phyloP scores from a whole-genome alignment of 2,888 invertebrate genomes.

The Tupiocoris notatus region DNA sequence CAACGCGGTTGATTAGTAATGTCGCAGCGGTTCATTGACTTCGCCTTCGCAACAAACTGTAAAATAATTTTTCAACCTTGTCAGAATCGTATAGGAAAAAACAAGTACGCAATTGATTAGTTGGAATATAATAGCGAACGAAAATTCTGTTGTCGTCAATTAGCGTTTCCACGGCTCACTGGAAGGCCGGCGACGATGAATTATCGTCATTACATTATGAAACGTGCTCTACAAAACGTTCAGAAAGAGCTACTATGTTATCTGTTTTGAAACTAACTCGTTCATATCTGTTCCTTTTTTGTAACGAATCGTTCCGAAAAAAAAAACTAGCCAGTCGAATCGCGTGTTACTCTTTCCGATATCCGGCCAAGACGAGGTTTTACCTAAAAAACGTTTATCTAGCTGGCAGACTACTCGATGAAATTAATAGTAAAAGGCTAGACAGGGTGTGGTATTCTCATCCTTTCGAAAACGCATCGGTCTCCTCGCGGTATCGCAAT shows the following conservation, averaged over 20 bases:
- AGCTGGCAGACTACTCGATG: neutral
- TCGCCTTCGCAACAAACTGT: neutral
- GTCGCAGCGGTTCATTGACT: neutral
- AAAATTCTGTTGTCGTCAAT: slow-evolving; percentile 1
- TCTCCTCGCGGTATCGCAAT: neutral
- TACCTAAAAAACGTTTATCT: neutral
- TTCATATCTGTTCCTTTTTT: neutral
- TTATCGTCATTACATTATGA: neutral
- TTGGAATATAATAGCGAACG: neutral
- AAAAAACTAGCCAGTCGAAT: neutral
- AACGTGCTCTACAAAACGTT: neutral
- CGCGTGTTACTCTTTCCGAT: neutral
- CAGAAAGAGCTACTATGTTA: neutral
- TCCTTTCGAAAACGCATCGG: neutral
- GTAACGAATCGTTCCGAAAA: too few species aligned
- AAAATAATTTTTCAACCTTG: neutral
- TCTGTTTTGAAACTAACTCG: neutral
- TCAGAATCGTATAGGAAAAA: neutral
- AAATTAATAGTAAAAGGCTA: neutral
- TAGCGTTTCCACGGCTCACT: slow-evolving; percentile 13
- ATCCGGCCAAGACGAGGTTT: neutral
- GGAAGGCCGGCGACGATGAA: neutral
- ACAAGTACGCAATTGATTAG: neutral
- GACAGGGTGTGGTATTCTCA: neutral
- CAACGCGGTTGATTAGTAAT: neutral